phyloP scores from a whole-genome alignment of 2,113 vertebrate genomes.

The Nannobrachium achirus region DNA sequence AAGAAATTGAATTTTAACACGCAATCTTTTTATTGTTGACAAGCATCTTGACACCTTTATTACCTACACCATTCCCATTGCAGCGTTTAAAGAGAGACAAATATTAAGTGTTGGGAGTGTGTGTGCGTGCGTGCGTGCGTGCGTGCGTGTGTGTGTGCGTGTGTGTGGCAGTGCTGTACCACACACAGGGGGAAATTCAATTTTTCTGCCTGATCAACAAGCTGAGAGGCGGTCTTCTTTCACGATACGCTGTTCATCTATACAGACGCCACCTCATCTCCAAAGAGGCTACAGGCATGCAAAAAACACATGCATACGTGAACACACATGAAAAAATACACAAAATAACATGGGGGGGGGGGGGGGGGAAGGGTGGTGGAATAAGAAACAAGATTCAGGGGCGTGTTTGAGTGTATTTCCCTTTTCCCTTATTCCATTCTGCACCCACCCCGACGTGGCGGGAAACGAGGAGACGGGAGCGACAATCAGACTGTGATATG shows the following conservation, averaged over 20 bases:
- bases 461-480: slow-evolving; percentile 65
- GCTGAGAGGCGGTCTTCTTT: slow-evolving; percentile 54
- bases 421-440: slow-evolving; percentile 65
- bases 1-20: slow-evolving; percentile 13
- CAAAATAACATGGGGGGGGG: background rate
- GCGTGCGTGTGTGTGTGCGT: slow-evolving; percentile 7
- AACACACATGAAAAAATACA: background rate
- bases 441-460: slow-evolving; percentile 39
- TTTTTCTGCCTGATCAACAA: slow-evolving; percentile 72
- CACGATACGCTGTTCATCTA: slow-evolving; percentile 45
- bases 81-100: slow-evolving; percentile 44
- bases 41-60: slow-evolving; percentile 61
- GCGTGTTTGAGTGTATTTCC: slow-evolving; percentile 71
- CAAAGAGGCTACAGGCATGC: slow-evolving; percentile 39
- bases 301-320: background rate
- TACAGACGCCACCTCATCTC: slow-evolving; percentile 40
- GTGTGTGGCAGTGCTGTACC: slow-evolving; percentile 26
- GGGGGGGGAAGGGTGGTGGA: too few relatives aligned
- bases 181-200: slow-evolving; percentile 53
- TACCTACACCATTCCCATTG: slow-evolving; percentile 42
- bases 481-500: slow-evolving; percentile 78
- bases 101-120: slow-evolving; percentile 3
- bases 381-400: slow-evolving; percentile 70
- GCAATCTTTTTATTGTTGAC: slow-evolving; percentile 43
- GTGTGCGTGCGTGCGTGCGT: slow-evolving; percentile 46